Base-by-base conservation (phyloP, 2,797 vertebrate genomes). In the Basileuterus tristriatus region DNA sequence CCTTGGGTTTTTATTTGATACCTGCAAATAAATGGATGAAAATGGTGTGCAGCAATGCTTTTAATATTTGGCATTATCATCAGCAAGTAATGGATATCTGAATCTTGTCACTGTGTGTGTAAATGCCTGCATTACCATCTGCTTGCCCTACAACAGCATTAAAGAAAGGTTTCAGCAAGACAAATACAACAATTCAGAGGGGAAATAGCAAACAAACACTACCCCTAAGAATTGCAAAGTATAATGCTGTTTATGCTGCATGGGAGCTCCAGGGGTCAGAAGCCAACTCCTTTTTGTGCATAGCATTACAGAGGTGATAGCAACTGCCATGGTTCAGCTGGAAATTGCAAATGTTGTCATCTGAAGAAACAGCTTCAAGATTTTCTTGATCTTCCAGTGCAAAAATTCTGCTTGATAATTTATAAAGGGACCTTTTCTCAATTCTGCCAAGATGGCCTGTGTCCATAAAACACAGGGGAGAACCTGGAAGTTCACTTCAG, bases 251-350 rank as follows among this genome's bases (percentile, higher is more conserved):
- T 89, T 96, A 94, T 69, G 85, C 80, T 85, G 26, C 62, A 39
- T 20, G 63, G 77, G 91, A 96, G 90, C 95, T 94, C 72, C 96
- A 76, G 93, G 92, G 96, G 96, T 96, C 95, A 96, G 59, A 89
- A 86, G 83, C 89, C 96, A 94, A 34, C 65, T 80, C 63, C 36
- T 81, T 94, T 96, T 94, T 92, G 94, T 91, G 62, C 52, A 8
- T 6, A 49, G 74, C 17, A 46, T 79, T 92, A 17, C 82, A 87
- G 90, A 91, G 60, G 53, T 93, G 83, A 86, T 87, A 82, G 83
- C 0, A 4, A 49, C 86, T 88, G 86, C 63, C 3, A 12, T 52
- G 46, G 52, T 89, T 83, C 91, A 83, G 90, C 81, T 92, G 81
- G 58, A 94, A 89, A 60, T 34, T 72, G 85, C 55, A 89, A 65